These are phyloP conservation scores for Drosophila watanabei DNA, from an alignment of 1,140 invertebrate species.

Conservation along the genomic window DNA sequence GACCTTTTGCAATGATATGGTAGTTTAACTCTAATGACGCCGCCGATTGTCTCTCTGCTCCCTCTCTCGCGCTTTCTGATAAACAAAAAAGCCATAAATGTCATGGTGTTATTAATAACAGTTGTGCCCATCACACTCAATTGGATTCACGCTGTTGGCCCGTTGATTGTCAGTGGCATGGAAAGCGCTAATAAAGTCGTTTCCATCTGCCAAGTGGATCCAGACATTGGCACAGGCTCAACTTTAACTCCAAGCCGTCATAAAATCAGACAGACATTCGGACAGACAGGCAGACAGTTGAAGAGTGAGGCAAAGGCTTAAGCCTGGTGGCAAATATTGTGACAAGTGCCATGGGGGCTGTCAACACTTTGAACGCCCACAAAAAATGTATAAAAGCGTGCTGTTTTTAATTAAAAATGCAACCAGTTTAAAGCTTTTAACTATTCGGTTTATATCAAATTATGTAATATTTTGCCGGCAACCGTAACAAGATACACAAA, in stretches of 20 bases:
- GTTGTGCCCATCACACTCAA: conserved; percentile 73
- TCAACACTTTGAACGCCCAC: conserved; percentile 63
- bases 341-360: conserved; percentile 74
- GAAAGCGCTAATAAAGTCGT: conserved; percentile 70
- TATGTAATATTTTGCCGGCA: conserved; percentile 58
- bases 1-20: conserved; percentile 73
- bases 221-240: conserved; percentile 30
- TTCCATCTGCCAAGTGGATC: conserved; percentile 43
- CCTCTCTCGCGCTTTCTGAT: conserved; percentile 19
- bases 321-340: conserved; percentile 64
- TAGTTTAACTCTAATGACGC: conserved; percentile 66
- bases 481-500: conserved; percentile 18
- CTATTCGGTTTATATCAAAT: conserved; percentile 41
- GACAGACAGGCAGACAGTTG: conserved; percentile 7
- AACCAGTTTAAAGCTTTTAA: conserved; percentile 38
- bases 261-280: conserved; percentile 48
- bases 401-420: conserved; percentile 69
- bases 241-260: conserved; percentile 49
- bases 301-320: conserved; percentile 8
- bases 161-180: conserved; percentile 21
- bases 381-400: conserved; percentile 31
- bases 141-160: conserved; percentile 44
- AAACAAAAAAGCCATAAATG: conserved; percentile 67
- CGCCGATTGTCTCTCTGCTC: conserved; percentile 26
- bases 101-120: conserved; percentile 74